phyloP scores from a whole-genome alignment of 2,113 vertebrate genomes.

The Ondatra zibethicus region DNA sequence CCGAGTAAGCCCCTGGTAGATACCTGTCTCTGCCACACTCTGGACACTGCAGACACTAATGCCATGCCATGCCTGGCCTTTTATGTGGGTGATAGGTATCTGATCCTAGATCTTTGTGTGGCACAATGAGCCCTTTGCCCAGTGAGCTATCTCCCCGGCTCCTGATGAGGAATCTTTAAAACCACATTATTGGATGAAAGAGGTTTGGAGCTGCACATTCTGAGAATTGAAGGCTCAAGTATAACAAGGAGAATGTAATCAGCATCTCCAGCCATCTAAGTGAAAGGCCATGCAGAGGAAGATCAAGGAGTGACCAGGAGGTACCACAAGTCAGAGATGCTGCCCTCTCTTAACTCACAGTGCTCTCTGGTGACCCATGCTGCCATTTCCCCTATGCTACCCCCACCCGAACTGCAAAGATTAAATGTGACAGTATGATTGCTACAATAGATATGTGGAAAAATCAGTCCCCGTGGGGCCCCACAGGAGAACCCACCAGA shows the following conservation, averaged over 20 bases:
- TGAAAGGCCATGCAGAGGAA: background rate
- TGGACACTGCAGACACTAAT: background rate
- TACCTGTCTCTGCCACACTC: background rate
- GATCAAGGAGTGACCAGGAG: background rate
- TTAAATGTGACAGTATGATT: background rate
- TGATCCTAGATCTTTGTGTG: background rate
- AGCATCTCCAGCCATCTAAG: background rate
- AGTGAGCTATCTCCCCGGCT: background rate
- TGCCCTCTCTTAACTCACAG: background rate
- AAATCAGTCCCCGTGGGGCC: background rate
- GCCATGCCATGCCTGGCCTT: no score
- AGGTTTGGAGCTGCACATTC: no score
- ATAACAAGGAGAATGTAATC: background rate
- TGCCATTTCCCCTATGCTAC: background rate
- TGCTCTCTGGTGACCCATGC: background rate
- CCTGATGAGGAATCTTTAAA: background rate
- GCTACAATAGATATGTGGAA: background rate
- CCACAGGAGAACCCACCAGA: background rate
- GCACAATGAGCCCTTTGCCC: background rate
- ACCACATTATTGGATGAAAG: background rate
- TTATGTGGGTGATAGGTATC: background rate
- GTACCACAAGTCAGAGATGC: accelerated
- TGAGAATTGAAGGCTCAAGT: background rate
- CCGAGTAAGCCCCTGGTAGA: background rate
- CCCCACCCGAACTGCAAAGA: background rate